Conservation (phyloP, 2,113 vertebrate species). For the Lophotis ruficrista region DNA sequence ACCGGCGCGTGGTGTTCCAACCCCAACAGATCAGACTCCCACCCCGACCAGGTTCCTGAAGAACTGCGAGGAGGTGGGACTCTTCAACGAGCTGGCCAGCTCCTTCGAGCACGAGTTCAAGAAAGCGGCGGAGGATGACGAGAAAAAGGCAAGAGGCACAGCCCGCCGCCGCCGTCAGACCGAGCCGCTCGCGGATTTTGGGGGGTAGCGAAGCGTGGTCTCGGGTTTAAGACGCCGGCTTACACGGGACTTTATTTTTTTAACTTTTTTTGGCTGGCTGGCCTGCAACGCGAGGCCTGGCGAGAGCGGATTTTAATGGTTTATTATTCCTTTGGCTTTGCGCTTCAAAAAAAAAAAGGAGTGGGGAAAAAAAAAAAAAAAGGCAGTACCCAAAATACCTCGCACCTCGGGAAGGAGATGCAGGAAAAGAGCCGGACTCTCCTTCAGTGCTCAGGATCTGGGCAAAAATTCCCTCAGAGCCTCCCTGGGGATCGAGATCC, state of each 20-base stretch:
- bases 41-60: constrained; percentile 98
- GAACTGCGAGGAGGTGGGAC: constrained; percentile 97
- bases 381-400: background rate
- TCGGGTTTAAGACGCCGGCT: background rate
- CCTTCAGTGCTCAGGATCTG: no score
- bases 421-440: background rate
- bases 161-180: background rate
- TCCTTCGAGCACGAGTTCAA: constrained; percentile 97
- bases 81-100: constrained; percentile 94
- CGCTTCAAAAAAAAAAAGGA: background rate
- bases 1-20: background rate
- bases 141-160: constrained; percentile 84
- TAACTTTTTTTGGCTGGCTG: background rate
- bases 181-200: background rate
- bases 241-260: background rate
- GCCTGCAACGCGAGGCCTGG: fast-evolving
- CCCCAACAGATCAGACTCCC: constrained; percentile 91
- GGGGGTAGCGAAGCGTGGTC: background rate
- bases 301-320: background rate
- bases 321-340: background rate
- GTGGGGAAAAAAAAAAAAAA: fast-evolving
- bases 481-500: background rate
- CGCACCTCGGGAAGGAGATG: background rate
- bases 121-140: constrained; percentile 92
- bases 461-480: background rate